These are phyloP conservation scores for Centrocercus urophasianus DNA, from an alignment of 2,113 vertebrate species.

Conservation along the genomic window DNA sequence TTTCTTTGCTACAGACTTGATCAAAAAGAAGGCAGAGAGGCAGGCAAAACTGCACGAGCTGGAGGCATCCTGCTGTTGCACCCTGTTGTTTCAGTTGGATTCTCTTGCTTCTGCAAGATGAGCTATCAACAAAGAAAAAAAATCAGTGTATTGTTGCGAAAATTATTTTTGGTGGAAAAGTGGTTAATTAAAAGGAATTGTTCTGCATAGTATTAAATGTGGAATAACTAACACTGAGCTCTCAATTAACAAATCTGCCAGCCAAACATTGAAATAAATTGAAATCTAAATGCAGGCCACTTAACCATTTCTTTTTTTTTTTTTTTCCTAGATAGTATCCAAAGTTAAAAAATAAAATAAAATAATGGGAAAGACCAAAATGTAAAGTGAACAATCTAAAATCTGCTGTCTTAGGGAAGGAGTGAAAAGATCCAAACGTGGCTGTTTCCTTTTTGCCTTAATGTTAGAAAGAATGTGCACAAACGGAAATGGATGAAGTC, in stretches of 20 bases:
- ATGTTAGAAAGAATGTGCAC: background rate
- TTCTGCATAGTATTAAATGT: background rate
- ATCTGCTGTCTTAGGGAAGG: background rate
- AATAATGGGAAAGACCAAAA: background rate
- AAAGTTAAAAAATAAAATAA: background rate
- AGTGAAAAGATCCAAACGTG: background rate
- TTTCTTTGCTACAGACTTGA: background rate
- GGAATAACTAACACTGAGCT: background rate
- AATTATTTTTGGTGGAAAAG: background rate
- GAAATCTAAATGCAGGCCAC: background rate
- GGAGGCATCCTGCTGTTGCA: background rate
- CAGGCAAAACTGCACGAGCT: background rate
- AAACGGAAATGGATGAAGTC: background rate
- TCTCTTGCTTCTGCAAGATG: background rate
- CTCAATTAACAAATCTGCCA: background rate
- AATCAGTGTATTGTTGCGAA: constrained; percentile 19
- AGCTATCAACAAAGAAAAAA: background rate
- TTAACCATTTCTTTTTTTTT: background rate
- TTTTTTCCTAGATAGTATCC: constrained; percentile 14
- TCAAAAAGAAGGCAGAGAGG: background rate
- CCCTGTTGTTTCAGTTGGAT: background rate
- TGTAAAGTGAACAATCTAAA: background rate
- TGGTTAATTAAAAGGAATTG: background rate
- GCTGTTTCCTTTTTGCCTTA: background rate
- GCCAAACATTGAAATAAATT: constrained; percentile 1